Evolutionary conservation across 2,797 vertebrate genomes (phyloP).

Genomic region (Rhyacichthys aspro): DNA sequence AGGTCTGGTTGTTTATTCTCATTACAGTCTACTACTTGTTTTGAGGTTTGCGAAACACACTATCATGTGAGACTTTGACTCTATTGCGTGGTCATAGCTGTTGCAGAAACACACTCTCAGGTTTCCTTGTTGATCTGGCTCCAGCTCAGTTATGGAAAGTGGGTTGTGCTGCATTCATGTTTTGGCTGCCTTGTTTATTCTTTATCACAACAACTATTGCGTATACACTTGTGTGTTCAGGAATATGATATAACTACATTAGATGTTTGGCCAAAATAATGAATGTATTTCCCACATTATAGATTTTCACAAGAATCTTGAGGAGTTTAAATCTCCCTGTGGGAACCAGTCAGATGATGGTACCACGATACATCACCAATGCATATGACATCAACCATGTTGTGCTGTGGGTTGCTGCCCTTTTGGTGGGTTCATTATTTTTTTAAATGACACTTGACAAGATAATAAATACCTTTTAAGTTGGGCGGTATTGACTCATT

Average conservation of each 20-base stretch:
- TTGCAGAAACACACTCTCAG: constrained; percentile 60
- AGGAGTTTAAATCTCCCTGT: constrained; percentile 97
- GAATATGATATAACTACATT: too few relatives aligned
- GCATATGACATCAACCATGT: constrained; percentile 95
- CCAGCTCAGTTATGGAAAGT: constrained; percentile 16
- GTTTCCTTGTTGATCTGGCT: constrained; percentile 57
- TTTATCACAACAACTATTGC: constrained; percentile 11
- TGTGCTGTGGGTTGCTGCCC: constrained; percentile 94
- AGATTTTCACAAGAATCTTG: constrained; percentile 97
- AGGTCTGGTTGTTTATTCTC: constrained; percentile 78
- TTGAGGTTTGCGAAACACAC: constrained; percentile 26
- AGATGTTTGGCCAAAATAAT: too few relatives aligned
- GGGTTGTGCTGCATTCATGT: constrained; percentile 29
- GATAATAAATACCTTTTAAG: too few relatives aligned
- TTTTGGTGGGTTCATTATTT: constrained; percentile 87
- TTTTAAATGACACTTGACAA: background rate
- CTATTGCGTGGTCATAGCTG: constrained; percentile 27
- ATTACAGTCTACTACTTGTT: constrained; percentile 25
- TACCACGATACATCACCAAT: constrained; percentile 91
- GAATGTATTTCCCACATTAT: constrained; percentile 25
- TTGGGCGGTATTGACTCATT: background rate
- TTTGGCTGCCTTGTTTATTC: constrained; percentile 12
- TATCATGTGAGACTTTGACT: constrained; percentile 14
- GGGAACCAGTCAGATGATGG: constrained; percentile 93
- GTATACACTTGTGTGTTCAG: too few relatives aligned